These are phyloP conservation scores for Venusia cambrica DNA, from an alignment of 2,888 invertebrate genomes.

Conservation along the genomic window DNA sequence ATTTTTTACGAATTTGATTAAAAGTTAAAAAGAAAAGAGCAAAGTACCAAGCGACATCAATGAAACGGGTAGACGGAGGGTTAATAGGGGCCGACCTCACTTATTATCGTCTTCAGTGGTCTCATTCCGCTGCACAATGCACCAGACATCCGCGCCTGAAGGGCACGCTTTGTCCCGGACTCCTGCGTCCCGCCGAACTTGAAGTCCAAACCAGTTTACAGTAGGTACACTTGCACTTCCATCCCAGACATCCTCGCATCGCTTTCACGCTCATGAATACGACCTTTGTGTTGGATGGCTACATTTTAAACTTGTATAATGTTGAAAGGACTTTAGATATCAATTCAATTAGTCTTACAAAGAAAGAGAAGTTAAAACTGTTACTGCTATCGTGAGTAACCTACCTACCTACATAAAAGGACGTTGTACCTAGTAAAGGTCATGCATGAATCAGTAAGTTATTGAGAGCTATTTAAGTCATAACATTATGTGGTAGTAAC, in stretches of 20 bases:
- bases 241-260: constrained; percentile 44
- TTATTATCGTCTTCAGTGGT: constrained; percentile 39
- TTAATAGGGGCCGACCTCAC: constrained; percentile 20
- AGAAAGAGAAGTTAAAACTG: too few relatives aligned
- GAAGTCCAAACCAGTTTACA: constrained; percentile 55
- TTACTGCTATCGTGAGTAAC: too few relatives aligned
- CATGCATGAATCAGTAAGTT: too few relatives aligned
- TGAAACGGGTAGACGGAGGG: constrained; percentile 13
- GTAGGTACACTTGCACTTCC: constrained; percentile 59
- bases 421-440: too few relatives aligned
- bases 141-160: constrained; percentile 52
- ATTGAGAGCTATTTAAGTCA: too few relatives aligned
- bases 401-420: too few relatives aligned
- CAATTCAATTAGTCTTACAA: too few relatives aligned
- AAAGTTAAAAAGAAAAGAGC: constrained; percentile 8
- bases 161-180: constrained; percentile 55
- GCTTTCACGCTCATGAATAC: constrained; percentile 45
- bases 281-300: constrained; percentile 20
- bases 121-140: constrained; percentile 45
- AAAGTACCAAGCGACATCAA: too few relatives aligned
- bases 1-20: too few relatives aligned
- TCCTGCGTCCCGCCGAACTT: constrained; percentile 34
- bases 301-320: too few relatives aligned
- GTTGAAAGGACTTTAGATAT: too few relatives aligned
- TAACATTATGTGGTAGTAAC: constrained; percentile 45